A percentile compares a stretch with the other conserved stretches of the same genome.
phyloP scores from a whole-genome alignment of 1,140 invertebrate genomes.

The Ganaspis sp. region DNA sequence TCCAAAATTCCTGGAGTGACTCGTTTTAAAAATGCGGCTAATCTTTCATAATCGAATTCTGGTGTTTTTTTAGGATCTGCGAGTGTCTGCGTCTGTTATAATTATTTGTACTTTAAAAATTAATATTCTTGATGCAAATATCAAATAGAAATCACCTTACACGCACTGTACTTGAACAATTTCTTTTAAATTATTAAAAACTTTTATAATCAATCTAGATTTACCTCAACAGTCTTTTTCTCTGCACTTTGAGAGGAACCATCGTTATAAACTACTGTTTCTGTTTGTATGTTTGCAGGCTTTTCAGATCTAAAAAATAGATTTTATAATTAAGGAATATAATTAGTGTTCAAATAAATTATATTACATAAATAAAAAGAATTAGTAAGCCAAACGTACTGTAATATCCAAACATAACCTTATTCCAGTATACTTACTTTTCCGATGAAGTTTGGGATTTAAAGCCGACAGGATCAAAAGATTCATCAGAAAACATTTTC shows the following conservation, averaged over 20 bases:
- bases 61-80: constrained; percentile 50
- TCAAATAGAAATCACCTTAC: too few species aligned
- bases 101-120: too few species aligned
- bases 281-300: constrained; percentile 64
- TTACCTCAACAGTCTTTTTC: constrained; percentile 64
- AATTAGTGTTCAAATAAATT: too few species aligned
- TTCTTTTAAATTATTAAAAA: too few species aligned
- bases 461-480: constrained; percentile 63
- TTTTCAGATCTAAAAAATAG: constrained; percentile 53
- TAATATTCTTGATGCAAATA: constrained; percentile 2
- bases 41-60: constrained; percentile 66
- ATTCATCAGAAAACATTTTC: constrained; percentile 63
- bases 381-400: too few species aligned
- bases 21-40: constrained; percentile 69
- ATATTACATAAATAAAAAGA: too few species aligned
- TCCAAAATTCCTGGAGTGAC: constrained; percentile 70
- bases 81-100: constrained; percentile 72
- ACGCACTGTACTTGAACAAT: too few species aligned
- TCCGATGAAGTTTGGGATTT: constrained; percentile 56
- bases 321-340: constrained; percentile 17
- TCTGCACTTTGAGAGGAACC: constrained; percentile 61
- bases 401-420: constrained; percentile 7
- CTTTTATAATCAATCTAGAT: background rate
- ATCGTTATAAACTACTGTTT: constrained; percentile 57
- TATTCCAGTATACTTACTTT: constrained; percentile 57